These are phyloP conservation scores for Muntiacus reevesi DNA, from an alignment of 2,113 vertebrate genomes.

Conservation along the genomic window DNA sequence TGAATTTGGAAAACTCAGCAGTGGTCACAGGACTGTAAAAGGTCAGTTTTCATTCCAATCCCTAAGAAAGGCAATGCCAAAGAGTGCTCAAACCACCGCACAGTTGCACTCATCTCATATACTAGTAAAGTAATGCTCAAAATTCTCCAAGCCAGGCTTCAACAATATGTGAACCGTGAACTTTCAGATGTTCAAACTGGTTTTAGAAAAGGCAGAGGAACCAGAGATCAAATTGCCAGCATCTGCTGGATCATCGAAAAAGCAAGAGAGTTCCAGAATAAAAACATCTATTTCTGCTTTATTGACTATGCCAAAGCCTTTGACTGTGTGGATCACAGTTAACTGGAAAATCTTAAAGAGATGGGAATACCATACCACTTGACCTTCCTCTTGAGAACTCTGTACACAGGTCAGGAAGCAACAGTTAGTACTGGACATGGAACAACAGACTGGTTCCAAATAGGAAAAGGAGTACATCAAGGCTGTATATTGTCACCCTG, in stretches of 20 bases:
- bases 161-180: rapidly evolving
- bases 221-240: not conserved
- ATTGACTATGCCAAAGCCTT: not conserved
- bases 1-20: not conserved
- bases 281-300: not conserved
- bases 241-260: not conserved
- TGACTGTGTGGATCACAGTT: not conserved
- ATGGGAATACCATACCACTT: not conserved
- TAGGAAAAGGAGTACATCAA: rapidly evolving
- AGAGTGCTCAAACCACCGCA: not conserved
- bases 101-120: not conserved
- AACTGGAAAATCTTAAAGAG: not conserved
- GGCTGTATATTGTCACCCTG: not conserved
- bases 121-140: not conserved
- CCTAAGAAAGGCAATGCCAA: not conserved
- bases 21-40: not conserved
- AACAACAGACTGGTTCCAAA: not conserved
- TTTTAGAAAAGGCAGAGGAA: not conserved
- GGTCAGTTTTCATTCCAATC: not conserved
- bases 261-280: not conserved
- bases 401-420: not conserved
- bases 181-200: not conserved
- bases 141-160: not conserved
- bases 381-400: not conserved
- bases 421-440: not conserved